Evolutionary conservation across 1,140 invertebrate genomes (phyloP), one percentile per base, ranked within the genome.

Genomic region (Streblospio benedicti): DNA sequence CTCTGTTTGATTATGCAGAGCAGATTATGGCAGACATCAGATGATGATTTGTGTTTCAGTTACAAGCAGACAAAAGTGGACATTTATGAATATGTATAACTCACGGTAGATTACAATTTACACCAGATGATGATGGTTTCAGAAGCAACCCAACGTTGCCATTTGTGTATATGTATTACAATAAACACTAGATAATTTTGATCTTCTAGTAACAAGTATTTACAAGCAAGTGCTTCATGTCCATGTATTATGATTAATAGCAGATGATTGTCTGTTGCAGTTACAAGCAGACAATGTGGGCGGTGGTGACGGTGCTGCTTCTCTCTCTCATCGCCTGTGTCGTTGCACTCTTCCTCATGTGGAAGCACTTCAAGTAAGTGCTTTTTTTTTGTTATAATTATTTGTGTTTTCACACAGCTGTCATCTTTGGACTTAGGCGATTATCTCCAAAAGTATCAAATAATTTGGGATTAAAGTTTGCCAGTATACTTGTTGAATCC

Each of bases 281-380:
- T 18, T 52, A 52, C 30, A 30, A 52, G 14, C 27, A 18, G 16
- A 12, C 50, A 14, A 52, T 52, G 50, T 52, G 50, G 50, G 50
- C 50, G 18, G 50, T 31, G 23, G 25, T 31, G 50, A 30, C 25
- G 20, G 18, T 52, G 12, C 50, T 52, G 25, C 31, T 52, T 18
- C 50, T 52, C 23, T 31, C 33, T 20, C 27, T 52, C 3, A 16
- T 52, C 23, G 27, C 25, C 50, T 20, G 27, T 18, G 25, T 52
- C 14, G 33, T 31, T 25, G 50, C 23, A 31, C 23, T 52, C 23
- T 52, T 52, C 50, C 50, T 52, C 23, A 52, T 52, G 30, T 52
- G 30, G 23, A 25, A 31, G 18, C 31, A 52, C 16, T 52, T 30
- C 50, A 52, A 31, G 50, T 52, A 16, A 28, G 9, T 2, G n/a